These are phyloP conservation scores for Drosophila birchii DNA, from an alignment of 2,888 invertebrate genomes.

Conservation along the genomic window DNA sequence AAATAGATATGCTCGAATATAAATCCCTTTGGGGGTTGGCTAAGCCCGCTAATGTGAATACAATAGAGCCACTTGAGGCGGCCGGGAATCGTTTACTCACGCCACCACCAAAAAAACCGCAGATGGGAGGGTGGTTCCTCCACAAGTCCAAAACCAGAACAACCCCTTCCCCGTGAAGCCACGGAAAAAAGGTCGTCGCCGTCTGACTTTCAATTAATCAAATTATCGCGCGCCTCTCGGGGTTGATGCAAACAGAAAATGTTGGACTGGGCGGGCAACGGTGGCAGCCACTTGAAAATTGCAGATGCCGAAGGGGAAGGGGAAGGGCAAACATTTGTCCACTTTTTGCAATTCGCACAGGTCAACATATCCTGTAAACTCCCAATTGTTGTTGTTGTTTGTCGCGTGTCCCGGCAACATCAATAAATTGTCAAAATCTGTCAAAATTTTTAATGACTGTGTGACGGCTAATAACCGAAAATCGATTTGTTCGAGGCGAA, in stretches of 20 bases:
- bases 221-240: constrained; percentile 66
- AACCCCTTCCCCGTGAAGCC: constrained; percentile 23
- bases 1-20: constrained; percentile 28
- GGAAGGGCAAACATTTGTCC: constrained; percentile 71
- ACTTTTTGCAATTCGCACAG: constrained; percentile 76
- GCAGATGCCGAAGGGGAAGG: constrained; percentile 38
- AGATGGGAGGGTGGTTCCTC: constrained; percentile 15
- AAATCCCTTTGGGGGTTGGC: constrained; percentile 53
- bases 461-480: constrained; percentile 74
- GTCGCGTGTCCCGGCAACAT: constrained; percentile 67
- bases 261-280: constrained; percentile 21
- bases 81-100: constrained; percentile 27
- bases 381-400: constrained; percentile 63
- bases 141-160: constrained; percentile 31
- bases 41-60: constrained; percentile 75
- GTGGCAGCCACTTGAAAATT: constrained; percentile 47
- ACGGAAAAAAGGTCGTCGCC: constrained; percentile 56
- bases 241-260: constrained; percentile 28
- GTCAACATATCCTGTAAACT: constrained; percentile 56
- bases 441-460: constrained; percentile 80
- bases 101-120: constrained; percentile 62
- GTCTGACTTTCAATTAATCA: constrained; percentile 78
- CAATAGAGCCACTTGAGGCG: constrained; percentile 74
- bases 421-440: constrained; percentile 78
- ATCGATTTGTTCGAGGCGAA: constrained; percentile 65